Base-by-base conservation (phyloP, 2,888 invertebrate genomes). In the Sinhomidia bicolor region DNA sequence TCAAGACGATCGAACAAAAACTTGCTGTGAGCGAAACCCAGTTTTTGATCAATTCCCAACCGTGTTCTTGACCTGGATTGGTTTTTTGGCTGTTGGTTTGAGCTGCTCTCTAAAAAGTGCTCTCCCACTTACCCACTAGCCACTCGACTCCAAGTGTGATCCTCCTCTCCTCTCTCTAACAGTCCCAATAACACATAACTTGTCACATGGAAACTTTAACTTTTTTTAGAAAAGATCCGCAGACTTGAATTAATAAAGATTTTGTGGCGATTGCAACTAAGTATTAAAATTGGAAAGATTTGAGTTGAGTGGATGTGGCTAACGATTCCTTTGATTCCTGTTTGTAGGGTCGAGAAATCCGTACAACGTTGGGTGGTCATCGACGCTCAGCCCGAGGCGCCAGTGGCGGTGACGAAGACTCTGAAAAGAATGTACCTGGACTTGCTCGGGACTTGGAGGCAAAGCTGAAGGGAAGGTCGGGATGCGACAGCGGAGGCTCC, bases 1-100 rank as follows among this genome's bases (percentile, higher is more conserved):
- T 97, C 90, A 96, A 96, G 95, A 96, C 96, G 92, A 94, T 97
- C 93, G 97, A 96, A 93, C 95, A 95, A 94, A 96, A 96, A 94
- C 95, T 96, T 65, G 26, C 87, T 81, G 92, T 90, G 90, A 91
- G 91, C 9, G 10, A n/a, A n/a, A n/a, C n/a, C n/a, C n/a, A n/a
- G n/a, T n/a, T n/a, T n/a, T n/a, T n/a, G n/a, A n/a, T n/a, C n/a
- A n/a, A n/a, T n/a, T n/a, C n/a, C n/a, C n/a, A n/a, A n/a, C n/a
- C n/a, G n/a, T n/a, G n/a, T n/a, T n/a, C n/a, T n/a, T n/a, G n/a
- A n/a, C n/a, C n/a, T n/a, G n/a, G n/a, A n/a, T n/a, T n/a, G n/a
- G n/a, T n/a, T n/a, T n/a, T n/a, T n/a, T n/a, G n/a, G n/a, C n/a
- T n/a, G n/a, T n/a, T n/a, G n/a, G n/a, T n/a, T n/a, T n/a, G n/a